These are phyloP conservation scores for Apodemus agrarius DNA, from an alignment of 2,797 vertebrate species.

Conservation along the genomic window DNA sequence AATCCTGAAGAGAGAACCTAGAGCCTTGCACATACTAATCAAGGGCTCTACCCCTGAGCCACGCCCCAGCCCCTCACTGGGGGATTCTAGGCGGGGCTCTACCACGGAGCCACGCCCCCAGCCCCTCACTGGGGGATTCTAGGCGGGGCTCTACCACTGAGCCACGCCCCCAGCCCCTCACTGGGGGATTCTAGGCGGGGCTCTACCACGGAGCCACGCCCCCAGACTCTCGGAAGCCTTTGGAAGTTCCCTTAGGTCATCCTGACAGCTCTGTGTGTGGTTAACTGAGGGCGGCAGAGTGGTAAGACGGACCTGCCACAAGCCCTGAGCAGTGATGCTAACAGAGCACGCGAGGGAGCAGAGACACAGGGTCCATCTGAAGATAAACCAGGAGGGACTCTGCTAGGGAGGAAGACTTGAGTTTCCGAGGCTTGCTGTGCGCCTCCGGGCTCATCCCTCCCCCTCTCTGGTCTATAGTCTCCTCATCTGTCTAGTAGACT, in stretches of 20 bases:
- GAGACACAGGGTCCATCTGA: neutral
- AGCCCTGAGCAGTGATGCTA: neutral
- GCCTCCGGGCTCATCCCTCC: neutral
- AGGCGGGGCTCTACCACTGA: neutral
- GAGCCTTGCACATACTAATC: neutral
- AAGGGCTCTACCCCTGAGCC: neutral
- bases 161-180: neutral
- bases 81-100: neutral
- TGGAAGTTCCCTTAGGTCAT: neutral
- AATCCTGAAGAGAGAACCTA: neutral
- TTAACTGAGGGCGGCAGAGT: neutral
- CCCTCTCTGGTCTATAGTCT: neutral
- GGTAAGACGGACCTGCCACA: neutral
- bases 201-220: neutral
- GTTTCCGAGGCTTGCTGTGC: neutral
- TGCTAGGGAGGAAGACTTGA: neutral
- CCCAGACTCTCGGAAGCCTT: neutral
- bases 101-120: neutral
- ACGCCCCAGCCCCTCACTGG: neutral
- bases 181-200: too few relatives aligned
- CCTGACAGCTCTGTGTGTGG: neutral
- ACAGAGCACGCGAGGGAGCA: rapidly evolving
- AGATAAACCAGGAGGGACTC: neutral
- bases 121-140: neutral
- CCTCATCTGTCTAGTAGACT: neutral